Base-by-base conservation (phyloP, 2,888 invertebrate genomes). In the Hirtodrosophila alboralis region DNA sequence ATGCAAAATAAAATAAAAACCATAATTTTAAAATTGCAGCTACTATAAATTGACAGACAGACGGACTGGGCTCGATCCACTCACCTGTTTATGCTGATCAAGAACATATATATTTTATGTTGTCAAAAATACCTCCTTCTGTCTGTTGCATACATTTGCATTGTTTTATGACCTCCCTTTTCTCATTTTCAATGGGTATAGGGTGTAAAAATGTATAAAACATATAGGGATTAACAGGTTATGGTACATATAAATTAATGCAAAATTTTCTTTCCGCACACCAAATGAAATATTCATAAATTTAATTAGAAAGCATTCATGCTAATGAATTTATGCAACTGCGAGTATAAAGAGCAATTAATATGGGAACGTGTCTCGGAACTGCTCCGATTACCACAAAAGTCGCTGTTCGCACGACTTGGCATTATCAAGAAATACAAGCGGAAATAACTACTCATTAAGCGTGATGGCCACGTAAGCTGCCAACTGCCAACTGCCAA, bases 381-480 rank as follows among this genome's bases (percentile, higher is more conserved):
- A 58, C 64, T 45, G 64, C 31, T 52, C 28, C 79, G 76, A 64
- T 78, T 59, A 64, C 69, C 63, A 41, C 67, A 64, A 66, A 70
- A 61, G 71, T 44, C 47, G 52, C 43, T 49, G 64, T 59, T 59
- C 62, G 81, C 84, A 79, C 76, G 79, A 76, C 45, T 68, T 67
- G 69, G 69, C 65, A 71, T 84, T 75, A 81, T 84, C 81, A 78
- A 81, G 81, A 81, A 75, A 84, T 81, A 81, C 60, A 81, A 66
- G 58, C 74, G 81, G 81, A 81, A 84, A 81, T 81, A 81, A 84
- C 76, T 81, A 81, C 81, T 81, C 81, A 81, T 81, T 81, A 81
- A 70, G 74, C 62, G 64, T 59, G 80, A 77, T 83, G 86, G 69
- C 84, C 86, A 80, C 78, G 84, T 86, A 75, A 72, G 68, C 59